Evolutionary conservation across 2,113 vertebrate species (phyloP).

Genomic region (Brachionichthys hirsutus): DNA sequence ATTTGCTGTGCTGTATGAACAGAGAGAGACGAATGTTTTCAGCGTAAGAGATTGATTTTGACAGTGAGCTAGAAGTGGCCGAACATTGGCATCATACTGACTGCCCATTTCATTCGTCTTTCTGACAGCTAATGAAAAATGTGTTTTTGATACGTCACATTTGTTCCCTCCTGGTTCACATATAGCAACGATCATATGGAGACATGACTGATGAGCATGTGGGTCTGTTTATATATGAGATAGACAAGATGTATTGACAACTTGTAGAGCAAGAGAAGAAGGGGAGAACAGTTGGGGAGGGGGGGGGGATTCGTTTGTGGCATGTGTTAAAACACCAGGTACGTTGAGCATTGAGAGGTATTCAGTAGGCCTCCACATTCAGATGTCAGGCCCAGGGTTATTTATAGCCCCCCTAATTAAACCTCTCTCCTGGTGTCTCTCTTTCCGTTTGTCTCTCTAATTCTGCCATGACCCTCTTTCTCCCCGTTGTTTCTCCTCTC

Average conservation of each 20-base stretch:
- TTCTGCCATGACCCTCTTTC: constrained; percentile 53
- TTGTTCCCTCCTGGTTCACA: constrained; percentile 37
- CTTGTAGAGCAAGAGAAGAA: constrained; percentile 12
- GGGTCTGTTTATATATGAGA: constrained; percentile 4
- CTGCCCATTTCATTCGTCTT: constrained; percentile 59
- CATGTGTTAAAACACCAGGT: constrained; percentile 67
- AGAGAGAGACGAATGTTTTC: constrained; percentile 53
- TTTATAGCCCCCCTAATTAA: constrained; percentile 78
- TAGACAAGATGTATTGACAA: constrained; percentile 40
- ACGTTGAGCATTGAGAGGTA: constrained; percentile 48
- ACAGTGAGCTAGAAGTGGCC: constrained; percentile 51
- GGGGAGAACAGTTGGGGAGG: constrained; percentile 2
- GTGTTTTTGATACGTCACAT: constrained; percentile 58
- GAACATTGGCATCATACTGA: constrained; percentile 57
- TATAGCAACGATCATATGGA: constrained; percentile 44
- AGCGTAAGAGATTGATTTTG: constrained; percentile 52
- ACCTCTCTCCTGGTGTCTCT: constrained; percentile 56
- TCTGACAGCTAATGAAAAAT: constrained; percentile 65
- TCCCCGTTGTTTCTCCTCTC: constrained; percentile 34
- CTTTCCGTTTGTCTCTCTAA: constrained; percentile 44
- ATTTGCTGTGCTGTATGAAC: constrained; percentile 48
- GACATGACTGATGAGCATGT: constrained; percentile 27
- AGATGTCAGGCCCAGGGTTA: constrained; percentile 75
- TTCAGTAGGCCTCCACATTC: constrained; percentile 64
- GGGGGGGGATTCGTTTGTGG: constrained; percentile 37